Conservation (phyloP, 2,888 invertebrate genomes). For the Tetragonula carbonaria region DNA sequence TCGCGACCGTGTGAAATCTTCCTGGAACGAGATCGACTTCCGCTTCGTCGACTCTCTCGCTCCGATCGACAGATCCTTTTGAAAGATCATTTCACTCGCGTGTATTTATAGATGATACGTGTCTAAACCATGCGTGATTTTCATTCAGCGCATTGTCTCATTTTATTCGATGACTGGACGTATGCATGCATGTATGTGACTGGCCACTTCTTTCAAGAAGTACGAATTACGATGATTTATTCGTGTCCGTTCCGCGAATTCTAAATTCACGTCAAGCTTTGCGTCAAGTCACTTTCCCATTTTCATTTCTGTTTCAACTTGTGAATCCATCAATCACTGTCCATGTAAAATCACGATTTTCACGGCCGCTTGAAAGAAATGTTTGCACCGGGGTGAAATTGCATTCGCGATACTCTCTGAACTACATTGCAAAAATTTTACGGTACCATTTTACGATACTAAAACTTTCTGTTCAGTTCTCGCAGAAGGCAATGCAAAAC, state of each 20-base stretch:
- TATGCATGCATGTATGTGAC: background rate
- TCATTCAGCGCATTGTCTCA: background rate
- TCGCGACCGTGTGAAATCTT: slow-evolving; percentile 28
- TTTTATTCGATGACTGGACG: background rate
- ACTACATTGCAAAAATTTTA: too few species aligned
- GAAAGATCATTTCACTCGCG: background rate
- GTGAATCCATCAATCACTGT: background rate
- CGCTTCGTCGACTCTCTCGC: background rate
- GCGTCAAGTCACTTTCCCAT: background rate
- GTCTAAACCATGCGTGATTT: background rate
- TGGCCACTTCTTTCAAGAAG: background rate
- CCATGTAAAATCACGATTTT: background rate
- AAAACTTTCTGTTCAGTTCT: too few species aligned
- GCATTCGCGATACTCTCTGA: background rate
- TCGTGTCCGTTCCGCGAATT: background rate
- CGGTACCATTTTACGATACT: too few species aligned
- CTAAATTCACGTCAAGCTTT: background rate
- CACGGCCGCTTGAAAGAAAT: background rate
- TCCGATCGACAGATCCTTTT: background rate
- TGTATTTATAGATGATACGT: too few species aligned
- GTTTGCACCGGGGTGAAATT: background rate
- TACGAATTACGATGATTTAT: background rate
- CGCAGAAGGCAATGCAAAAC: too few species aligned
- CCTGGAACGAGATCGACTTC: background rate
- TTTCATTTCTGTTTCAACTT: background rate